A percentile compares a stretch with the other conserved stretches of the same genome.
Conservation (phyloP, 2,797 vertebrate species). For the Sphenodon punctatus region DNA sequence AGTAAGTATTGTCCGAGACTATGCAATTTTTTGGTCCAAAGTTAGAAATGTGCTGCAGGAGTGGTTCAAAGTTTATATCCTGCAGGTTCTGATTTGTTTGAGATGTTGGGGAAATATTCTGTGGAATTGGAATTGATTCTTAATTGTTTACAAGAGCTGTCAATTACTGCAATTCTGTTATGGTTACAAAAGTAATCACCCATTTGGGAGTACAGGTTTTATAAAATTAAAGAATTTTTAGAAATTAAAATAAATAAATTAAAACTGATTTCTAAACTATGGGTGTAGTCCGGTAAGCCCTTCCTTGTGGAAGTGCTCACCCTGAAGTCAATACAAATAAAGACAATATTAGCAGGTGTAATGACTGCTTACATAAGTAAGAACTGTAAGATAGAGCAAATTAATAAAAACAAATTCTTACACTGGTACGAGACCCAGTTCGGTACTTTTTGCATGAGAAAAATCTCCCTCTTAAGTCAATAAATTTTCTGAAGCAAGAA, state of each 20-base stretch:
- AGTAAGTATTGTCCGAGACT: neutral
- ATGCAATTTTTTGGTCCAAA: constrained; percentile 40
- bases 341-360: constrained; percentile 40
- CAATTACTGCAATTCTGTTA: constrained; percentile 60
- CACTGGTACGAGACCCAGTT: constrained; percentile 38
- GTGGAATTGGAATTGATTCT: constrained; percentile 53
- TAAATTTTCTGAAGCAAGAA: constrained; percentile 67
- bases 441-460: constrained; percentile 56
- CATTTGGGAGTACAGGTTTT: constrained; percentile 62
- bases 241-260: constrained; percentile 52
- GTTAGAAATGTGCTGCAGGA: constrained; percentile 51
- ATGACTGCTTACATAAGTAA: neutral
- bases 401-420: constrained; percentile 49
- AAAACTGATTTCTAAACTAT: constrained; percentile 18
- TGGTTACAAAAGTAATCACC: constrained; percentile 67
- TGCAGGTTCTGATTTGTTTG: constrained; percentile 67
- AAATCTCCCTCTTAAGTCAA: constrained; percentile 59
- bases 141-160: constrained; percentile 70
- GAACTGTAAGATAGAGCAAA: constrained; percentile 34
- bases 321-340: constrained; percentile 32
- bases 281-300: neutral
- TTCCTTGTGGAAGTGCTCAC: constrained; percentile 37
- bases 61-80: constrained; percentile 62
- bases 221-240: constrained; percentile 65
- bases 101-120: constrained; percentile 62